phyloP scores from a whole-genome alignment of 2,888 invertebrate species.

The Xestia ashworthii region DNA sequence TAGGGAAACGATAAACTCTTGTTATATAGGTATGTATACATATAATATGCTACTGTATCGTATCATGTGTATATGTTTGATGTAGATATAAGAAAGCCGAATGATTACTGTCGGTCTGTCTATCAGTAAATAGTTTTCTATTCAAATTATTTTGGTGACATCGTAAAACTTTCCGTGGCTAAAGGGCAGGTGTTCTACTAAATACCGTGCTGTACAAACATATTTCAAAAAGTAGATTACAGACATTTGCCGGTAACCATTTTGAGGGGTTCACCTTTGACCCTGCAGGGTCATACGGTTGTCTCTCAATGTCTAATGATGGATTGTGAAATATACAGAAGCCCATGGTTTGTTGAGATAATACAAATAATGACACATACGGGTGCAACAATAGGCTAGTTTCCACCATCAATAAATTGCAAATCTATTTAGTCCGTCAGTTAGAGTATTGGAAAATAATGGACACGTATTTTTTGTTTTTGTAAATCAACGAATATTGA shows the following conservation, averaged over 20 bases:
- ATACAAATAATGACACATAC: background rate
- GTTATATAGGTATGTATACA: slow-evolving; percentile 48
- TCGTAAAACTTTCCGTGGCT: background rate
- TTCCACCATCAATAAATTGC: no score
- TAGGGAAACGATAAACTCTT: slow-evolving; percentile 27
- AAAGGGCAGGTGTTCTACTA: background rate
- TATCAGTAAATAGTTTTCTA: background rate
- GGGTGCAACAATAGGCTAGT: no score
- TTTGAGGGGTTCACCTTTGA: background rate
- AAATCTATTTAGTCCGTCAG: no score
- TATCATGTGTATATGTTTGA: slow-evolving; percentile 8
- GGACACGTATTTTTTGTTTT: no score
- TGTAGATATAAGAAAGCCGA: slow-evolving; percentile 1
- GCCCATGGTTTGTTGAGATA: background rate
- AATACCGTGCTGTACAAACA: background rate
- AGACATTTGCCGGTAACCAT: background rate
- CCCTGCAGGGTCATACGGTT: background rate
- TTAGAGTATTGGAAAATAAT: no score
- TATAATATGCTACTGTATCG: slow-evolving; percentile 19
- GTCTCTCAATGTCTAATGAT: background rate
- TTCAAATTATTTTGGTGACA: background rate
- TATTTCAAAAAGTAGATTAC: background rate
- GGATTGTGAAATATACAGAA: background rate
- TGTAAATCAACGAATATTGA: no score
- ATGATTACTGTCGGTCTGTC: slow-evolving; percentile 16